Base-by-base conservation (phyloP, 2,797 vertebrate species). In the Gila robusta region DNA sequence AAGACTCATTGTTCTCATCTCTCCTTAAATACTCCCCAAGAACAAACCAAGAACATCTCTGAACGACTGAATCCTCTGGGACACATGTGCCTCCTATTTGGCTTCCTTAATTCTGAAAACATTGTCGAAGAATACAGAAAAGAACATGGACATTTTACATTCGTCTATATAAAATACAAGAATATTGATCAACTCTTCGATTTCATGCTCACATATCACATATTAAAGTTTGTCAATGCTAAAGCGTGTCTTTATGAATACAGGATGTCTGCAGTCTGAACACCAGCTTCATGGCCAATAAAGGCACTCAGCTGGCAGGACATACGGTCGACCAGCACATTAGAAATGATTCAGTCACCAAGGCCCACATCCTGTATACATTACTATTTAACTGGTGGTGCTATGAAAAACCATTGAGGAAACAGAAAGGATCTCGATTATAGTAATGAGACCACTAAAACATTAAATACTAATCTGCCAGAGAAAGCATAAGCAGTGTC, bases 1-100 rank as follows among this genome's bases (percentile, higher is more conserved):
- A 87, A 85, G 69, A 83, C 54, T 78, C 79, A 88, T 89, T 88
- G 82, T 89, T 90, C 88, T 89, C 84, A 85, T 85, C 54, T 82
- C 86, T 90, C 84, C 84, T 28, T 76, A 89, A 89, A 87, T 84
- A 82, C 49, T 77, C 71, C 80, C 64, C 70, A 76, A 66, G 62
- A 82, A 86, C 72, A 88, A 86, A 82, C 86, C 64, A 82, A 69
- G 79, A 84, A 74, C 86, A 74, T 85, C 35, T 77, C 64, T 79
- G 52, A 71, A 66, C 5, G 21, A 56, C 54, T 64, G 12, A 66
- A 66, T 66, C 69, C 7, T 56, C 66, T 66, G 78, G 32, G 84
- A 83, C 47, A 64, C 85, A 56, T 64, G 44, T 32, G 35, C 76
- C 37, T 62, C 39, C 47, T 64, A 67, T 32, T 35, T 37, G 52